Percentiles rank a stretch among this genome's conserved stretches.
These are phyloP conservation scores for Caenorhabditis sulstoni DNA, from an alignment of 2,888 invertebrate species.

Conservation along the genomic window DNA sequence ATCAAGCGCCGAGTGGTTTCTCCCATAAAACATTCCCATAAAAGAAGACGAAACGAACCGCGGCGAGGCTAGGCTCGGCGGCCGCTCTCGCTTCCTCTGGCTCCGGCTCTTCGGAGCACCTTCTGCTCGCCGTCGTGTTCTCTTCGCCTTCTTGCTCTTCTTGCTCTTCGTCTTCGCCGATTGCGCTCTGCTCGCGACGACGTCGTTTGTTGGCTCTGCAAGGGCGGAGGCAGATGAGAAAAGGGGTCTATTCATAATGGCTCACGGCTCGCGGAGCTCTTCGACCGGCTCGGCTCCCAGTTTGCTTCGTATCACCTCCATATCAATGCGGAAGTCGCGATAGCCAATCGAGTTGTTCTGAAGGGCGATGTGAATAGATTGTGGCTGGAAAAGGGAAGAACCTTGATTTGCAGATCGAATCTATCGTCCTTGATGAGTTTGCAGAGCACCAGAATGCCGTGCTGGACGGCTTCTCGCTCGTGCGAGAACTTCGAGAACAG, in stretches of 20 bases:
- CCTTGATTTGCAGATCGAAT: conserved; percentile 60
- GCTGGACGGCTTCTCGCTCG: conserved; percentile 56
- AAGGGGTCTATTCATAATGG: not conserved
- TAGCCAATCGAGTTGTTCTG: conserved; percentile 68
- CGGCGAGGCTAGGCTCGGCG: conserved; percentile 8
- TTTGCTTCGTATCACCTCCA: conserved; percentile 57
- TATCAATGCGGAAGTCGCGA: conserved; percentile 67
- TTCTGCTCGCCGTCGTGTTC: not conserved
- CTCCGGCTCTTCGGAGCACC: conserved; percentile 39
- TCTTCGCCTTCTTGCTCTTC: conserved; percentile 22
- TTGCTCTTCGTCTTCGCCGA: conserved; percentile 1
- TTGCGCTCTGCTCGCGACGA: conserved; percentile 20
- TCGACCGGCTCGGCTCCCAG: conserved; percentile 36
- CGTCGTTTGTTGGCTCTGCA: conserved; percentile 41
- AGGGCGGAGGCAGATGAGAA: not conserved
- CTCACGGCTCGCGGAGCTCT: conserved; percentile 36
- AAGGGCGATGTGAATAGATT: not conserved
- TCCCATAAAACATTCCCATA: conserved; percentile 33
- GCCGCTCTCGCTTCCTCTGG: conserved; percentile 11
- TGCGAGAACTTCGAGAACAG: conserved; percentile 51
- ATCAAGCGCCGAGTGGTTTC: conserved; percentile 16
- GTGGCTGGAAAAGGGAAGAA: too few species aligned
- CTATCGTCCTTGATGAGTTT: conserved; percentile 60
- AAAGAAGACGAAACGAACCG: conserved; percentile 20
- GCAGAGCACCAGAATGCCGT: conserved; percentile 48